Evolutionary conservation across 2,888 invertebrate species (phyloP), one percentile per base, ranked within the genome.

Genomic region (Timandra comae): DNA sequence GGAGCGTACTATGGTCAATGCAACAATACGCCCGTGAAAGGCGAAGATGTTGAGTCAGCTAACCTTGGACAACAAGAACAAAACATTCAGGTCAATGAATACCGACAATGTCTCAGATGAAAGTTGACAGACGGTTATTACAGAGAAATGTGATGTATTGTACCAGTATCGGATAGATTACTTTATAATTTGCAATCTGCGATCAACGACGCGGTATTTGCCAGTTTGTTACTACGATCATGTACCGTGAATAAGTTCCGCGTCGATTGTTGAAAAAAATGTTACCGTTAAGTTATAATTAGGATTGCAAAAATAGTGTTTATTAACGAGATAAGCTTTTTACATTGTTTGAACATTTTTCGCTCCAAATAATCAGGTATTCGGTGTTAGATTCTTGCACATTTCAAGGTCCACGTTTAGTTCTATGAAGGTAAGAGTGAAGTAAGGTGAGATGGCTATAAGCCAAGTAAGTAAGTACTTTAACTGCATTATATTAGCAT

Each of bases 41-140:
- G 68, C 55, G 44, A 37, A 35, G 30, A 42, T 24, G 24, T 24
- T 24, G 44, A 39, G 35, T 35, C 34, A 29, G 31, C 29, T 59
- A 65, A 63, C 69, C 66, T 72, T 65, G 64, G 49, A 38, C 35
- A 46, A 30, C 38, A 49, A 66, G 61, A 66, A 60, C 52, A 64
- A 61, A 67, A 57, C 50, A 72, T 70, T 53, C 56, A 61, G 72
- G 75, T 57, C 72, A 65, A 58, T 58, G 59, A 62, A 52, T 62
- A 54, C 33, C 16, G 6, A 3, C 6, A 16, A 16, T 6, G 16
- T 42, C 56, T 26, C 35, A 46, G 55, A 63, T 55, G 62, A 69
- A 70, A 69, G 64, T 62, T 52, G 52, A 55, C 48, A 32, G 32
- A 21, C 20, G 33, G 3, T 16, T 16, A 6, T 16, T 5, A 16